phyloP scores from a whole-genome alignment of 2,888 invertebrate species.

The Lithosia quadra region DNA sequence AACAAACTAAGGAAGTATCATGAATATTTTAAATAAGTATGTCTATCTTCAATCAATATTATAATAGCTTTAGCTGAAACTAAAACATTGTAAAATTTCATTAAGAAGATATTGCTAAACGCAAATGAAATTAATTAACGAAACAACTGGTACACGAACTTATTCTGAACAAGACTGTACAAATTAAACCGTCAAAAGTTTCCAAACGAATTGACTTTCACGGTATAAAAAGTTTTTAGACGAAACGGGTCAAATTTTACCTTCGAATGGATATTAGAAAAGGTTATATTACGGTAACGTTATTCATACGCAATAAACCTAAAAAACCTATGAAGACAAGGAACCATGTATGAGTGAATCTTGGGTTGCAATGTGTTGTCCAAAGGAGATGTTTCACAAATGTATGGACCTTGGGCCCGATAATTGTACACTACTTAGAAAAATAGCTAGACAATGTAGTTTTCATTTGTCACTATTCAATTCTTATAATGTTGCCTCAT shows the following conservation, averaged over 20 bases:
- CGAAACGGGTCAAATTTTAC: slow-evolving; percentile 14
- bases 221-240: slow-evolving; percentile 17
- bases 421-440: too few relatives aligned
- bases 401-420: too few relatives aligned
- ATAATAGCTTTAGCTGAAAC: not conserved
- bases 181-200: slow-evolving; percentile 37
- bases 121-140: slow-evolving; percentile 15
- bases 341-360: too few relatives aligned
- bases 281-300: not conserved
- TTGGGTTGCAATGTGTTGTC: too few relatives aligned
- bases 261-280: slow-evolving; percentile 4
- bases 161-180: slow-evolving; percentile 15
- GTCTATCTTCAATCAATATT: too few relatives aligned
- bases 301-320: too few relatives aligned
- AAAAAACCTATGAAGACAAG: too few relatives aligned
- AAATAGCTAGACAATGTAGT: too few relatives aligned
- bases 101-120: slow-evolving; percentile 13
- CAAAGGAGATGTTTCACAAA: too few relatives aligned
- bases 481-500: too few relatives aligned
- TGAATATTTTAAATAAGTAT: too few relatives aligned
- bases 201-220: slow-evolving; percentile 38
- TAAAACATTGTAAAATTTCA: slow-evolving; percentile 4
- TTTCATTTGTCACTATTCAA: too few relatives aligned
- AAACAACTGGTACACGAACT: slow-evolving; percentile 8
- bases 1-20: not conserved